A percentile compares a stretch with the other conserved stretches of the same genome.
Evolutionary conservation across 2,888 invertebrate species (phyloP).

Genomic region (Orchesellides sinensis): DNA sequence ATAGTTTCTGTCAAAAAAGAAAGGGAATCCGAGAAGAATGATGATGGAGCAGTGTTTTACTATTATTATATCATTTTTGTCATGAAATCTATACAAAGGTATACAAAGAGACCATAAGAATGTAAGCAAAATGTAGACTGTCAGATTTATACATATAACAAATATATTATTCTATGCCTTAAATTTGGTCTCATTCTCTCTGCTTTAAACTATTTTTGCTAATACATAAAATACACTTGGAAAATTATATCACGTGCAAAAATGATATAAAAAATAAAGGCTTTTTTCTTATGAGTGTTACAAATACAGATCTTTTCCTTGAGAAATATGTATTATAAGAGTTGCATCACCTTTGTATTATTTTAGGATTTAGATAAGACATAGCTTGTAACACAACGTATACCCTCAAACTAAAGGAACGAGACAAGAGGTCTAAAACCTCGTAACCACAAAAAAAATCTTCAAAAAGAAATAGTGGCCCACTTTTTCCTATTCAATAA

Average conservation of each 20-base stretch:
- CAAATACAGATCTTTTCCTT: constrained; percentile 29
- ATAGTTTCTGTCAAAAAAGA: constrained; percentile 50
- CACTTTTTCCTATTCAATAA: constrained; percentile 72
- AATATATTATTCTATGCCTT: not conserved
- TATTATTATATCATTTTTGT: constrained; percentile 34
- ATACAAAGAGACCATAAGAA: too few species aligned
- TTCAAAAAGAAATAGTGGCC: constrained; percentile 63
- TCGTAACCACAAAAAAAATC: constrained; percentile 56
- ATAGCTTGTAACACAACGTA: too few species aligned
- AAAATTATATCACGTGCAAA: constrained; percentile 48
- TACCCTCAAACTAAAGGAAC: constrained; percentile 29
- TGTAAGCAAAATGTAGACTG: too few species aligned
- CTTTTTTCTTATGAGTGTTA: constrained; percentile 5
- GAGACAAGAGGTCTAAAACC: constrained; percentile 52
- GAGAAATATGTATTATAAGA: constrained; percentile 25
- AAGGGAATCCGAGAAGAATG: constrained; percentile 56
- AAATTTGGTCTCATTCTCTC: too few species aligned
- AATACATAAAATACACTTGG: constrained; percentile 32
- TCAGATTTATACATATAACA: not conserved
- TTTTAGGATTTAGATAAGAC: too few species aligned
- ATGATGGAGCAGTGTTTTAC: constrained; percentile 39
- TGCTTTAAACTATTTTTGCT: constrained; percentile 4
- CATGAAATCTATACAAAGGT: not conserved
- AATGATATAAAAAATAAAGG: constrained; percentile 30
- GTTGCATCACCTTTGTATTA: constrained; percentile 46